Conservation (phyloP, 2,888 invertebrate species). For the Tiphia femorata region DNA sequence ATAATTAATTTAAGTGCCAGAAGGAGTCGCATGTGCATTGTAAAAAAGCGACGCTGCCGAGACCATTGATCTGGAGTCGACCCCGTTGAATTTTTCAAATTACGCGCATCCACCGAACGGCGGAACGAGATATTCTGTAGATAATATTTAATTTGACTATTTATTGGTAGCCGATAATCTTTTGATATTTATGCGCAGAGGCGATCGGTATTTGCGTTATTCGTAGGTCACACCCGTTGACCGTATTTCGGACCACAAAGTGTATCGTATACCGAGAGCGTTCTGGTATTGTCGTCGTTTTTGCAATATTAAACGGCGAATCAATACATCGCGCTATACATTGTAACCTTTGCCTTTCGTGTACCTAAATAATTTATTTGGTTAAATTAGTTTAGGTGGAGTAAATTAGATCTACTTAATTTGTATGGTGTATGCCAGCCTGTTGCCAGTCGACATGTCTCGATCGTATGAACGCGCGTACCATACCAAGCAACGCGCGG, state of each 20-base stretch:
- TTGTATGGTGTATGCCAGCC: constrained; percentile 23
- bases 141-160: constrained; percentile 52
- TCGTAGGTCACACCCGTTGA: constrained; percentile 1
- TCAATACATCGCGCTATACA: constrained; percentile 49
- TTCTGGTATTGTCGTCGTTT: constrained; percentile 56
- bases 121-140: constrained; percentile 50
- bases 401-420: constrained; percentile 29
- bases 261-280: constrained; percentile 33
- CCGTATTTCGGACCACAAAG: constrained; percentile 1
- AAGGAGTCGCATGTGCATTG: not conserved
- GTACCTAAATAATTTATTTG: constrained; percentile 60
- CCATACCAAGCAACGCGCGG: constrained; percentile 12
- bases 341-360: too few relatives aligned
- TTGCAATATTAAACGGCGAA: constrained; percentile 48
- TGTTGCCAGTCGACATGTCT: constrained; percentile 12
- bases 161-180: constrained; percentile 50
- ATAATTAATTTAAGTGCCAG: constrained; percentile 11
- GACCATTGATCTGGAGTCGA: not conserved
- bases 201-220: constrained; percentile 27
- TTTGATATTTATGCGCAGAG: constrained; percentile 40
- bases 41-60: not conserved
- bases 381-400: constrained; percentile 54
- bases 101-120: not conserved
- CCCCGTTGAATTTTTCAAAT: not conserved
- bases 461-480: constrained; percentile 27